Conservation (phyloP, 2,797 vertebrate genomes). For the Sciurus carolinensis region DNA sequence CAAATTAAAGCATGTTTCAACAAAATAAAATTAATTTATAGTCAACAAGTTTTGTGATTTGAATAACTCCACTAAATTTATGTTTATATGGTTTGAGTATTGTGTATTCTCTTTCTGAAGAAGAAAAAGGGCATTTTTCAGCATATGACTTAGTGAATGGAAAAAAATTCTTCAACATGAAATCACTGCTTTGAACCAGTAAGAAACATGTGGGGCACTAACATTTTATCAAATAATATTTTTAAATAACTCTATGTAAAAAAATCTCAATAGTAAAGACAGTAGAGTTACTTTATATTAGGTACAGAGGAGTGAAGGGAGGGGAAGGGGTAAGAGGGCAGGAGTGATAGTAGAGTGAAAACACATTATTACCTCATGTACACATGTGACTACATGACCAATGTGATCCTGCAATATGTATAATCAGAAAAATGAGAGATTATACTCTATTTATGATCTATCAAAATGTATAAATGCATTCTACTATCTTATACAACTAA, state of each 20-base stretch:
- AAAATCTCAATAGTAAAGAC: not conserved
- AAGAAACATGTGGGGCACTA: not conserved
- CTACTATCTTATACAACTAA: no score
- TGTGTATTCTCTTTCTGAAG: conserved; percentile 8
- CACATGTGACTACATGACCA: no score
- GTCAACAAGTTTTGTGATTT: not conserved
- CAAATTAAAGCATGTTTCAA: not conserved
- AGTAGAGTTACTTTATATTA: no score
- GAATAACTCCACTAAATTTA: not conserved
- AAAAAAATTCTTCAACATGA: not conserved
- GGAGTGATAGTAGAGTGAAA: no score
- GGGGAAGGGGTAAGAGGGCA: no score
- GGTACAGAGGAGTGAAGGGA: no score
- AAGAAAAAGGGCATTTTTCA: not conserved
- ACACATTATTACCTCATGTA: no score
- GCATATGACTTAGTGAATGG: not conserved
- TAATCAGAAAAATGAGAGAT: no score
- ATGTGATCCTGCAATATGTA: no score
- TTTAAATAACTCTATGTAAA: conserved; percentile 8
- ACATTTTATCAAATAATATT: conserved; percentile 40
- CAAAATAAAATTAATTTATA: conserved; percentile 26
- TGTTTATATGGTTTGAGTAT: conserved; percentile 20
- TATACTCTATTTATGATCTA: not conserved
- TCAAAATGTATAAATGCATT: no score
- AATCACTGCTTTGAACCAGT: not conserved